Evolutionary conservation across 1,140 invertebrate species (phyloP), one percentile per base, ranked within the genome.

Genomic region (Drosophila bifasciata): DNA sequence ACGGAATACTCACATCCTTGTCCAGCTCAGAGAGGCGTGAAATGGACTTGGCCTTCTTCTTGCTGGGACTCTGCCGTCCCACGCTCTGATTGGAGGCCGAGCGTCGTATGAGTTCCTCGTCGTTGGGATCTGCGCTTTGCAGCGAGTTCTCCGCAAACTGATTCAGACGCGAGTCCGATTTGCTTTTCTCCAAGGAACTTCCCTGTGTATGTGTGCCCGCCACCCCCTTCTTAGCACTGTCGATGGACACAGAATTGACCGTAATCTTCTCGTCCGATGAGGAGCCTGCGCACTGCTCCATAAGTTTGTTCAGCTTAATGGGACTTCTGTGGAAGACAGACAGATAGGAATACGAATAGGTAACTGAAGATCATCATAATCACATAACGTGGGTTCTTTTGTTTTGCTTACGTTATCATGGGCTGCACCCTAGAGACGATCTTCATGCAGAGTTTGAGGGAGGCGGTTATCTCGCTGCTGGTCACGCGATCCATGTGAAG

Each of bases 361-460:
- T 49, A 58, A 45, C 28, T 7, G 8, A 44, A 9, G 2, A 11
- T 5, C 4, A 62, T 63, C 28, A 9, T 8, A 11, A 21, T 60
- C n/a, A n/a, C n/a, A n/a, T n/a, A n/a, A n/a, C n/a, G 39, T 43
- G 19, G 3, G 5, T 21, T 9, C n/a, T 19, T 53, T 48, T 68
- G 64, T 67, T 28, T 56, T 6, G 9, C 83, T 90, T 77, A 92
- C 91, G 90, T 91, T 58, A 92, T 91, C 41, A 93, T 92, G 1
- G 96, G 95, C 83, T 96, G 95, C 2, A 97, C 95, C 88, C 95
- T 95, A 0, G 94, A 95, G 15, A 97, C 92, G 69, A 97, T 95
- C 92, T 96, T 96, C 32, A 94, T 94, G 79, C 95, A 96, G 0
- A 97, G 91, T 50, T 93, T 92, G 5, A 97, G 92, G 69, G 94